Base-by-base conservation (phyloP, 1,140 invertebrate species). In the Amyelois transitella region DNA sequence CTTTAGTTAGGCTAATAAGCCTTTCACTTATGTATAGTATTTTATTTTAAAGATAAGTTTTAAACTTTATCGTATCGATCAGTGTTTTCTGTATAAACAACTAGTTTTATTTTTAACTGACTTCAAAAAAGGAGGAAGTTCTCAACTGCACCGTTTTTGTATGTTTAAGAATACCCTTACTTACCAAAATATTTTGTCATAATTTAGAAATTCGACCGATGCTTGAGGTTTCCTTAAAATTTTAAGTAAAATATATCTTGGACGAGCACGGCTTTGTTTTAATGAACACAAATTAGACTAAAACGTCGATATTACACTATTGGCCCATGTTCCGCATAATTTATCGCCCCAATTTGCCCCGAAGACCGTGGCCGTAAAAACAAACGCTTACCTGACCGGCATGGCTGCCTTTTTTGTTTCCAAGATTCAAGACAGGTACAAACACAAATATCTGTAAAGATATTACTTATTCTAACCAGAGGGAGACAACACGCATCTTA, bases 371-470 rank as follows among this genome's bases (percentile, higher is more conserved):
- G 22, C 53, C 43, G 51, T 47, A 56, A 56, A 63, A 64, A 64
- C 51, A 60, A 59, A 63, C 22, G 20, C 28, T 48, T 51, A 60
- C 47, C 44, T 64, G 47, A 51, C 44, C 17, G 18, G 48, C 21
- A 38, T n/a, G 24, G 32, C 50, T 43, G 19, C 38, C 21, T 17
- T 14, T 52, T 52, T 19, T 10, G 18, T 52, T 21, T n/a, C 14
- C 12, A 52, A 18, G 20, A 18, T 12, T 10, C 6, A 8, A 19
- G 20, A 50, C 28, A 44, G 14, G 17, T 38, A 14, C 5, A 14
- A 38, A 38, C 12, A 1, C 17, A 14, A 38, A 38, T 38, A 14
- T n/a, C 32, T 4, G 32, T 14, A 38, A 28, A 28, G 12, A 28
- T 28, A 28, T 28, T 28, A 28, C 7, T n/a, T n/a, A n/a, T n/a